Conservation (phyloP, 2,888 invertebrate species). For the Molorchus minor region DNA sequence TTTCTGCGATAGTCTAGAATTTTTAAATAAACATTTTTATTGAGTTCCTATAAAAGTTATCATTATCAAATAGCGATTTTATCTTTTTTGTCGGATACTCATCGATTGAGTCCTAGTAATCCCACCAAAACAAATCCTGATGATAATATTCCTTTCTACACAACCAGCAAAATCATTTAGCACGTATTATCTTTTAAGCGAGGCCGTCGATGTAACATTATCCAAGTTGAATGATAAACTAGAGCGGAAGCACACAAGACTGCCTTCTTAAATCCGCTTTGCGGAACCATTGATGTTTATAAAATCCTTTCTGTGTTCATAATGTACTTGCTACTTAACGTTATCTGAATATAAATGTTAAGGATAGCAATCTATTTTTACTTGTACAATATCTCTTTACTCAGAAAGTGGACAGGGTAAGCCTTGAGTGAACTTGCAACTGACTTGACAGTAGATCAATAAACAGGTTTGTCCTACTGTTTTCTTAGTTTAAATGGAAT, state of each 20-base stretch:
- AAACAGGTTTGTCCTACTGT: not conserved
- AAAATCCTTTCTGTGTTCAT: conserved; percentile 10
- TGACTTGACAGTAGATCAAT: not conserved
- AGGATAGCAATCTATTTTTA: conserved; percentile 17
- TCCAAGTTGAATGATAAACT: conserved; percentile 30
- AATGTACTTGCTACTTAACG: conserved; percentile 14
- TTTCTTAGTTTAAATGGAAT: not conserved
- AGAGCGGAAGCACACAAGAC: conserved; percentile 43
- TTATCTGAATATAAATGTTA: conserved; percentile 13
- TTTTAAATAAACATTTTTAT: no score
- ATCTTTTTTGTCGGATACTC: no score
- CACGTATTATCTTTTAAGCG: not conserved
- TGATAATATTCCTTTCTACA: not conserved
- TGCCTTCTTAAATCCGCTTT: conserved; percentile 39
- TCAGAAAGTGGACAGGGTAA: not conserved
- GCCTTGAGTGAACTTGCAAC: not conserved
- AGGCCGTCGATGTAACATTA: not conserved
- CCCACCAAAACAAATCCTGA: no score
- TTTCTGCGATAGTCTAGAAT: no score
- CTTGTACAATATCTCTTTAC: not conserved
- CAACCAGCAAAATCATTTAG: not conserved
- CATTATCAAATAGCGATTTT: not conserved
- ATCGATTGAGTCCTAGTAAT: no score
- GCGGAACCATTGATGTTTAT: conserved; percentile 30
- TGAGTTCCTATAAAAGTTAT: not conserved